phyloP scores from a whole-genome alignment of 2,797 vertebrate genomes.

The Loris lydekkerianus region DNA sequence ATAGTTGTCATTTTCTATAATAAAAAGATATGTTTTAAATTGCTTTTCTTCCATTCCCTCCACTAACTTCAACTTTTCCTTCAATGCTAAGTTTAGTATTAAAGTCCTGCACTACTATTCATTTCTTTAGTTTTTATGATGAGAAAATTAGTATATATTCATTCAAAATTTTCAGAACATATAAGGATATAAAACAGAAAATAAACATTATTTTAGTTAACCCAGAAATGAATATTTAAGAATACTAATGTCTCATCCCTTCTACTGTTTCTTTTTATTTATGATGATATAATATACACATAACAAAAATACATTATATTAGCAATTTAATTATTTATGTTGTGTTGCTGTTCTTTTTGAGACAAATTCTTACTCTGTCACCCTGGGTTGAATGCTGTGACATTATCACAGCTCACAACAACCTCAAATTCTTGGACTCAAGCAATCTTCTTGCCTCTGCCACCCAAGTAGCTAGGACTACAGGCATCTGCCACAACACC shows the following conservation, averaged over 20 bases:
- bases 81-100: not conserved
- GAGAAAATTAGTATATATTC: not conserved
- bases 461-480: too few relatives aligned
- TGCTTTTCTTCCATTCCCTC: not conserved
- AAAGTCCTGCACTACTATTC: not conserved
- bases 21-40: not conserved
- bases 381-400: too few relatives aligned
- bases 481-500: too few relatives aligned
- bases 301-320: not conserved
- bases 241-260: constrained; percentile 1
- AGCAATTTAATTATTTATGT: not conserved
- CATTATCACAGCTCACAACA: too few relatives aligned
- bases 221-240: not conserved
- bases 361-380: too few relatives aligned
- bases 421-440: too few relatives aligned
- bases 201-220: not conserved
- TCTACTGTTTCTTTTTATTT: constrained; percentile 7
- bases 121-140: constrained; percentile 25
- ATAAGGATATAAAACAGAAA: not conserved
- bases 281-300: not conserved
- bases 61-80: not conserved
- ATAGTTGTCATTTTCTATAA: not conserved
- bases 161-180: constrained; percentile 31
- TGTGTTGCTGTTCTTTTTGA: too few relatives aligned
- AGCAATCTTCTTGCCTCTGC: too few relatives aligned